A percentile compares a stretch with the other conserved stretches of the same genome.
Conservation (phyloP, 2,797 vertebrate species). For the Pseudochaenichthys georgianus region DNA sequence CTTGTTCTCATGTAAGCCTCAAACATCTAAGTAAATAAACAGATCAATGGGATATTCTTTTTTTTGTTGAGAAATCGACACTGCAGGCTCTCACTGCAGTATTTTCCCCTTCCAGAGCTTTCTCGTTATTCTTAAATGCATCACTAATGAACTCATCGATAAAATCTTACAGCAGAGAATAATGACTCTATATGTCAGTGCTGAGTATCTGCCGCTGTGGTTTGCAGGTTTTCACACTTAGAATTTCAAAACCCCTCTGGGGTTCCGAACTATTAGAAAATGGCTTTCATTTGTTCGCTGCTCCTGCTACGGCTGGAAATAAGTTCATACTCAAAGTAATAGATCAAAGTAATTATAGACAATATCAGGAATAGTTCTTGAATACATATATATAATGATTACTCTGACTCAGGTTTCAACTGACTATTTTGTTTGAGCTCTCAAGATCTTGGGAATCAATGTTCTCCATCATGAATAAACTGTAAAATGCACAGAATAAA, state of each 20-base stretch:
- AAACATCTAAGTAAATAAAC: constrained; percentile 53
- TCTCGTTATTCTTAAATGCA: constrained; percentile 53
- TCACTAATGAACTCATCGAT: constrained; percentile 60
- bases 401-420: background rate
- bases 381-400: background rate
- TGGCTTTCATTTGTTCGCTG: constrained; percentile 9
- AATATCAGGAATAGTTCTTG: constrained; percentile 6
- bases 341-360: constrained; percentile 11
- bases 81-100: constrained; percentile 25
- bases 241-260: constrained; percentile 19
- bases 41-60: constrained; percentile 44
- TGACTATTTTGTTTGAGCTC: background rate
- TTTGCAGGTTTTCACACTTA: background rate
- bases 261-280: constrained; percentile 13
- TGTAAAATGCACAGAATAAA: too few species aligned
- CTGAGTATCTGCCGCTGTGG: constrained; percentile 24
- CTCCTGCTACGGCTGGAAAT: constrained; percentile 38
- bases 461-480: too few species aligned
- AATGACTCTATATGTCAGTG: constrained; percentile 33
- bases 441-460: background rate
- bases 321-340: constrained; percentile 19
- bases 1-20: background rate
- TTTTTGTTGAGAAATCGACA: constrained; percentile 35
- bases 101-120: constrained; percentile 27
- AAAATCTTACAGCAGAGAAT: constrained; percentile 40